Evolutionary conservation across 2,113 vertebrate genomes (phyloP).

Genomic region (Coracopsis vasa): DNA sequence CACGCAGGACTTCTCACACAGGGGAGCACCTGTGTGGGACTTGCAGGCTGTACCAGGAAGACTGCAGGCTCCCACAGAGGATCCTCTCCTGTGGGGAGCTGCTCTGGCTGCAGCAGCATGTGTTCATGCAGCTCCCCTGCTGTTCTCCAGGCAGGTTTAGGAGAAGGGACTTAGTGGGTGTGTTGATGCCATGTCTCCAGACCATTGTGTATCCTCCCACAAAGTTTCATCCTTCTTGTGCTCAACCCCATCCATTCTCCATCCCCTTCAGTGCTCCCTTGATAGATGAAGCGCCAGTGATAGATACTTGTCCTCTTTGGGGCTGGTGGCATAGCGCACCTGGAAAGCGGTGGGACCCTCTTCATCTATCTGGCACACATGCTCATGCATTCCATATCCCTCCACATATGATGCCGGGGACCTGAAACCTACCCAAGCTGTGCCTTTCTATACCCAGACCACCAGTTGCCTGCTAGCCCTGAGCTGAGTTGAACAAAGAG

Average conservation of each 20-base stretch:
- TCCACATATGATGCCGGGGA: fast-evolving
- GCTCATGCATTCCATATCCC: fast-evolving
- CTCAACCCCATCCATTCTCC: background rate
- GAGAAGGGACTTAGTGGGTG: background rate
- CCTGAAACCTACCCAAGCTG: fast-evolving
- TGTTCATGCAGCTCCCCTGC: background rate
- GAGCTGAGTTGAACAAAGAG: fast-evolving
- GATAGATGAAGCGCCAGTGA: fast-evolving
- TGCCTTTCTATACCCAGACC: fast-evolving
- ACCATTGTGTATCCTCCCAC: fast-evolving
- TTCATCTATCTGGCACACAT: background rate
- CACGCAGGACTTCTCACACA: fast-evolving
- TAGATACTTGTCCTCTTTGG: background rate
- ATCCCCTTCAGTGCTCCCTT: background rate
- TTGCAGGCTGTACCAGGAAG: background rate
- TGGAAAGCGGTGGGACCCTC: fast-evolving
- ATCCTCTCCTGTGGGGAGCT: fast-evolving
- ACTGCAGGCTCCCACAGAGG: no score
- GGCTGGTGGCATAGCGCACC: background rate
- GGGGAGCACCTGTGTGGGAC: fast-evolving
- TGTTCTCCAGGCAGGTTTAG: background rate
- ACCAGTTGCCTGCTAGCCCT: fast-evolving
- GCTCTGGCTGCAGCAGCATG: background rate
- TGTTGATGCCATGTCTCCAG: background rate
- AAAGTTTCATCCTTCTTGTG: background rate